Evolutionary conservation across 1,140 invertebrate genomes (phyloP).

Genomic region (Pseudobourletiella spinata): DNA sequence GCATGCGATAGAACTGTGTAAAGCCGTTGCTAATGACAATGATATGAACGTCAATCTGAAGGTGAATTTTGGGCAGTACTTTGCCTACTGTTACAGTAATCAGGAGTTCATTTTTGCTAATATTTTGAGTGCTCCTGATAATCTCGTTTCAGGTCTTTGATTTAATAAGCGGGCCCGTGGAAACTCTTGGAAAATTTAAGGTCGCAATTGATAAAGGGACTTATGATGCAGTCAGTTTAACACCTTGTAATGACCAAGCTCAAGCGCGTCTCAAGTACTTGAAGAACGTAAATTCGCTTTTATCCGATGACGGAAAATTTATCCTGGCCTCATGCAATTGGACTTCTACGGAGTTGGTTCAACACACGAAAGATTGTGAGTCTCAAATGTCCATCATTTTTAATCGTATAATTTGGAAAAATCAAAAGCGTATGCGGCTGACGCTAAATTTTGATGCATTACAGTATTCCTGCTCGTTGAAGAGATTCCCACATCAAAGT

Average conservation of each 20-base stretch:
- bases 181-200: neutral
- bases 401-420: too few relatives aligned
- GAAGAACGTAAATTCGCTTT: neutral
- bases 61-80: neutral
- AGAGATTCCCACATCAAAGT: neutral
- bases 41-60: neutral
- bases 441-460: too few relatives aligned
- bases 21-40: neutral
- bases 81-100: too few relatives aligned
- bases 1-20: neutral
- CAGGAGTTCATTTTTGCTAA: too few relatives aligned
- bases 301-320: neutral
- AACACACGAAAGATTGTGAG: neutral
- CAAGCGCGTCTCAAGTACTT: neutral
- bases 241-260: neutral
- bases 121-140: too few relatives aligned
- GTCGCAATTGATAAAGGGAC: slow-evolving; percentile 4
- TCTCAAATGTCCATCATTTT: too few relatives aligned
- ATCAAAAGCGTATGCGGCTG: too few relatives aligned
- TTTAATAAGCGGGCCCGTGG: neutral
- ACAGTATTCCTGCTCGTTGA: too few relatives aligned
- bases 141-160: neutral
- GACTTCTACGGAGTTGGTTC: neutral
- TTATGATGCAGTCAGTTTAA: slow-evolving; percentile 6
- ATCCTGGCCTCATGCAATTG: slow-evolving; percentile 8